Evolutionary conservation across 2,113 vertebrate species (phyloP).

Genomic region (Oryzias curvinotus): DNA sequence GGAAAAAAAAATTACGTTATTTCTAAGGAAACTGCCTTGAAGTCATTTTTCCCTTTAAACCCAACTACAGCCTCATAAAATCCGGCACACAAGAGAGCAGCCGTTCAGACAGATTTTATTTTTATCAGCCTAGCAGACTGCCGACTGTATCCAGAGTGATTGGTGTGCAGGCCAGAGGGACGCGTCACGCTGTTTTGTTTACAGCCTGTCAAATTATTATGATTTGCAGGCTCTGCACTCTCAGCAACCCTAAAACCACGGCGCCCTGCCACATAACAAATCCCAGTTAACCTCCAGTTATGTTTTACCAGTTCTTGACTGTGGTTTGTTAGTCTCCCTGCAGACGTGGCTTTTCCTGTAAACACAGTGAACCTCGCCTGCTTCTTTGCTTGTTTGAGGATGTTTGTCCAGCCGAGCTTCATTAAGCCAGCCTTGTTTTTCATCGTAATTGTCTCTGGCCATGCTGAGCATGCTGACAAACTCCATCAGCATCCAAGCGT

Average conservation of each 20-base stretch:
- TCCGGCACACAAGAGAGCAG: too few relatives aligned
- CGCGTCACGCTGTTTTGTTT: neutral
- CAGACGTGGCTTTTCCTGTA: constrained; percentile 23
- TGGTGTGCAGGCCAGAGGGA: neutral
- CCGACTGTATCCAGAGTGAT: neutral
- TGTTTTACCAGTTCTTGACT: neutral
- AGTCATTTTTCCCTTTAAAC: too few relatives aligned
- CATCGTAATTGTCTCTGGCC: constrained; percentile 63
- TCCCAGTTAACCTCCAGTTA: neutral
- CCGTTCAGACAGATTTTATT: neutral
- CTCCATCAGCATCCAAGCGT: constrained; percentile 67
- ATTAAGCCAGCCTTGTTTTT: constrained; percentile 68
- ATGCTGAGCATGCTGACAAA: constrained; percentile 64
- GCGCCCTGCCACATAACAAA: neutral
- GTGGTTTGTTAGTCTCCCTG: neutral
- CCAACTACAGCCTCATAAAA: too few relatives aligned
- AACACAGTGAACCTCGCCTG: constrained; percentile 22
- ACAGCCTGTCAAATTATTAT: neutral
- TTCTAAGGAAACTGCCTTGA: neutral
- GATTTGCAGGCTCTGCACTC: neutral
- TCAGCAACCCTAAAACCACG: neutral
- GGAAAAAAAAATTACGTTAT: neutral
- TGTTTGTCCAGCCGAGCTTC: constrained; percentile 61
- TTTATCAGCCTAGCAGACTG: neutral
- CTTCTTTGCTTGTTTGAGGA: constrained; percentile 46